Conservation (phyloP, 2,888 invertebrate genomes). For the Baccha elongata region DNA sequence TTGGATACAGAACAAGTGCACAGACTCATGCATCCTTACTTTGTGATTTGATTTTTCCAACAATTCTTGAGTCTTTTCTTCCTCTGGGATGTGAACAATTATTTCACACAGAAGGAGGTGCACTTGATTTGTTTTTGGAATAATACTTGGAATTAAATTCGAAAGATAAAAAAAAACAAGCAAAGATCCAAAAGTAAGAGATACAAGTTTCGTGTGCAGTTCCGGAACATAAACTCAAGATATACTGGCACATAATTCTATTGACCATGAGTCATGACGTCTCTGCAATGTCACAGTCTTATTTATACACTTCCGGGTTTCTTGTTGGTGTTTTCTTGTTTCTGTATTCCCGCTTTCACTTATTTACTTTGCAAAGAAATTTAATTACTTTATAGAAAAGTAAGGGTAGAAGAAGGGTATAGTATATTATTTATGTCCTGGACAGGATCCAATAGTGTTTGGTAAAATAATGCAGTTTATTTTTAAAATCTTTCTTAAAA, state of each 20-base stretch:
- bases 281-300: constrained; percentile 65
- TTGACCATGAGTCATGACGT: constrained; percentile 72
- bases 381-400: constrained; percentile 42
- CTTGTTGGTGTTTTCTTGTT: constrained; percentile 12
- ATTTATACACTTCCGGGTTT: constrained; percentile 54
- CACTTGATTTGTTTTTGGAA: constrained; percentile 17
- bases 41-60: constrained; percentile 38
- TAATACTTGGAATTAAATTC: constrained; percentile 8
- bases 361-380: constrained; percentile 49
- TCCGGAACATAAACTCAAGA: constrained; percentile 66
- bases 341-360: constrained; percentile 50
- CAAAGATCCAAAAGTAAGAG: neutral
- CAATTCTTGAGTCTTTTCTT: constrained; percentile 11
- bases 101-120: too few relatives aligned
- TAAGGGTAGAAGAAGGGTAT: constrained; percentile 4
- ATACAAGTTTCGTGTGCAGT: constrained; percentile 62
- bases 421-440: constrained; percentile 56
- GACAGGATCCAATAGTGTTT: too few relatives aligned
- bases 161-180: too few relatives aligned
- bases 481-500: too few relatives aligned
- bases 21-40: too few relatives aligned
- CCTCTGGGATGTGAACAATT: too few relatives aligned
- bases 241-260: constrained; percentile 64
- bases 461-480: too few relatives aligned
- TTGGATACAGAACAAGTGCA: too few relatives aligned